Conservation (phyloP, 2,797 vertebrate genomes). For the Mus minutoides region DNA sequence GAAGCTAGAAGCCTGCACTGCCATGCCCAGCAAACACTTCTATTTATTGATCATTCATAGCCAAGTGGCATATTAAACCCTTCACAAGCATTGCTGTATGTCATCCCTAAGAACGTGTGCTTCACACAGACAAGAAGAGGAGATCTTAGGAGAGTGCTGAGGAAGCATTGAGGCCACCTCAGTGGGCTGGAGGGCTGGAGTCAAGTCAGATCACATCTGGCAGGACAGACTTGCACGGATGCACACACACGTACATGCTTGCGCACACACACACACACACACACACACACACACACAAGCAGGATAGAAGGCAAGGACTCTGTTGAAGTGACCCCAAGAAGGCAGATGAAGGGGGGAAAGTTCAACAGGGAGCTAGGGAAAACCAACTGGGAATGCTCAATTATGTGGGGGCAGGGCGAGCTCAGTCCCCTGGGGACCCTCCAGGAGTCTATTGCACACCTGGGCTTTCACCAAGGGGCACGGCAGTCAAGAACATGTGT, state of each 20-base stretch:
- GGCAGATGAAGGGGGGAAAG: not conserved
- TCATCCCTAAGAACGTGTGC: not conserved
- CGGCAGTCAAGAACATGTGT: no score
- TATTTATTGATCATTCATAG: not conserved
- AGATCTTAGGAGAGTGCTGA: not conserved
- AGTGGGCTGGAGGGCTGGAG: not conserved
- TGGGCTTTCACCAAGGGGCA: not conserved
- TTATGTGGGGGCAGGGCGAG: not conserved
- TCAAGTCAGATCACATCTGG: not conserved
- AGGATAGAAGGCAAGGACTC: no score
- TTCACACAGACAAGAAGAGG: not conserved
- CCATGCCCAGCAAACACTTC: not conserved
- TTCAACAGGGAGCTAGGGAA: not conserved
- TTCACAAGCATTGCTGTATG: not conserved
- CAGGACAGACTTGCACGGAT: no score
- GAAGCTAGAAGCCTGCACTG: not conserved
- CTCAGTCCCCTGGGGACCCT: not conserved
- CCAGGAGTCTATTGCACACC: not conserved
- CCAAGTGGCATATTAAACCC: not conserved
- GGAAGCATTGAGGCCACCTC: not conserved
- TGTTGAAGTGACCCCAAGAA: not conserved
- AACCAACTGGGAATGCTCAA: not conserved
- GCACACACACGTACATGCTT: not conserved
- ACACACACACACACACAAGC: not conserved
- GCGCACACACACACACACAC: not conserved